phyloP scores from a whole-genome alignment of 92 coral and sea anemone genomes.

The Blastomussa wellsi region DNA sequence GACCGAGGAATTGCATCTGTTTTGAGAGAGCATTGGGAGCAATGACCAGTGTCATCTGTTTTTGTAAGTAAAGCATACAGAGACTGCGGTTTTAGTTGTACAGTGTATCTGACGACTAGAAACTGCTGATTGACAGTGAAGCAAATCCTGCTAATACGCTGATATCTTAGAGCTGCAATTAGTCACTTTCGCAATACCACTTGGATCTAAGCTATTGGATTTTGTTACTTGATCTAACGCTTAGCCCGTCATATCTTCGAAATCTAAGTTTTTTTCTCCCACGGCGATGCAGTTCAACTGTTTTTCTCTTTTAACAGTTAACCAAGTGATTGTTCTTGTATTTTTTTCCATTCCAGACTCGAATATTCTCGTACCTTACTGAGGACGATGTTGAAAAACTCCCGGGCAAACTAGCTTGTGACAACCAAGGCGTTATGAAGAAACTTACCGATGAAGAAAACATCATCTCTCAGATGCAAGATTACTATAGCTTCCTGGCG shows the following conservation, averaged over 20 bases:
- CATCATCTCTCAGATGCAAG: slow-evolving; percentile 98
- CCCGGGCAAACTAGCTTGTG: slow-evolving; percentile 96
- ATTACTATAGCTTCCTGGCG: slow-evolving; percentile 94
- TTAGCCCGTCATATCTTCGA: no score
- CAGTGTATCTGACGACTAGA: no score
- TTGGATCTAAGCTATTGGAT: no score
- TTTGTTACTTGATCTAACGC: no score
- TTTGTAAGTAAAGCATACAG: no score
- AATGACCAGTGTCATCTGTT: no score
- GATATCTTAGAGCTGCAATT: no score
- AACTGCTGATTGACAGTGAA: no score
- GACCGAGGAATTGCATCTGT: neutral
- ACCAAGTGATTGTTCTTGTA: neutral
- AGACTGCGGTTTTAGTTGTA: no score
- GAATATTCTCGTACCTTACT: slow-evolving; percentile 91
- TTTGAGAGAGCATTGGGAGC: neutral
- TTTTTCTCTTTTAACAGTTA: no score
- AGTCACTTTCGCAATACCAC: no score
- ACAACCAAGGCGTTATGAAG: slow-evolving; percentile 96
- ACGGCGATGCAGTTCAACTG: neutral
- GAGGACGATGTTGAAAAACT: slow-evolving; percentile 92
- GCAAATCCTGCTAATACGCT: no score
- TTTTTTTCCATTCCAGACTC: slow-evolving; percentile 50
- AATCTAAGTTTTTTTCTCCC: neutral
- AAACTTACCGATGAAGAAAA: slow-evolving; percentile 83